Conservation (phyloP, 2,113 vertebrate species). For the Emydura subglobosa region DNA sequence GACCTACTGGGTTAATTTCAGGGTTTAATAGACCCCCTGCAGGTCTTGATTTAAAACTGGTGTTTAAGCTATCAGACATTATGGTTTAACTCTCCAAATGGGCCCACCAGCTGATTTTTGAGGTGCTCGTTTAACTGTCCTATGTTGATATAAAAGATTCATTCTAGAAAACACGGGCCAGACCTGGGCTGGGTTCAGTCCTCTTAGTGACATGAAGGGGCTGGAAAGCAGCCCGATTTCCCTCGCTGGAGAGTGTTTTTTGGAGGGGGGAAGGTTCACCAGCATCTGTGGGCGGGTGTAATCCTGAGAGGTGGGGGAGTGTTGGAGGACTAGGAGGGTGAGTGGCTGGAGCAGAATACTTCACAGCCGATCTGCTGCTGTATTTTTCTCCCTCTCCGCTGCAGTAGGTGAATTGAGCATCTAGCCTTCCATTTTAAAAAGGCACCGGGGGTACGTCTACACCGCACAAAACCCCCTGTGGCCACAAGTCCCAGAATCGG, state of each 20-base stretch:
- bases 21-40: background rate
- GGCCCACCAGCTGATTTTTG: background rate
- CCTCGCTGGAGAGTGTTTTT: background rate
- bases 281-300: fast-evolving
- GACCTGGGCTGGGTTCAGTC: background rate
- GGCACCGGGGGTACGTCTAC: background rate
- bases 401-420: background rate
- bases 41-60: background rate
- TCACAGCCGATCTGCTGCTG: background rate
- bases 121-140: background rate
- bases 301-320: background rate
- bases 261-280: background rate
- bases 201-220: background rate
- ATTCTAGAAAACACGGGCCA: background rate
- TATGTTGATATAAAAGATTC: background rate
- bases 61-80: background rate
- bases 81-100: background rate
- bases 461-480: background rate
- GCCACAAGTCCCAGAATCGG: background rate
- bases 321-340: fast-evolving
- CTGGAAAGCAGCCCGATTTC: background rate
- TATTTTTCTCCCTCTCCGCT: background rate
- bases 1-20: background rate
- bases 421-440: background rate
- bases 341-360: background rate